Base-by-base conservation (phyloP, 2,888 invertebrate species). In the Octonoba sinensis region DNA sequence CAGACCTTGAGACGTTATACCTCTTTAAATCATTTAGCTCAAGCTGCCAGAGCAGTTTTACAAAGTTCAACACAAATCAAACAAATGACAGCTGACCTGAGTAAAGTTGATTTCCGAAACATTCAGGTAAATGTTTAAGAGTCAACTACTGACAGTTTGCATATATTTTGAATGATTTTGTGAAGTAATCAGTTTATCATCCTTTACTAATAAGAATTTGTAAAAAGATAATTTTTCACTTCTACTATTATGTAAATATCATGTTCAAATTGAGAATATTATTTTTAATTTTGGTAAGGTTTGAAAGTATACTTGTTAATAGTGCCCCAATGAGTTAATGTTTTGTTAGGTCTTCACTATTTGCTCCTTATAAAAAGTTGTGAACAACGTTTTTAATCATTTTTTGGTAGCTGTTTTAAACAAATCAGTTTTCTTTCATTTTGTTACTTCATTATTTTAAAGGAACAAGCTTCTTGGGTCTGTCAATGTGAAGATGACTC, bases 31-130 rank as follows among this genome's bases (percentile, higher is more conserved):
- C 99, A 99, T 90, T 91, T 99, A 87, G 98, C 99, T 84, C 94
- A 95, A 89, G 96, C 97, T 66, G 98, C 98, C 8, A 91, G 98
- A 72, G 97, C 97, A 71, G 98, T 99, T 76, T 92, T 99, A 85
- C 95, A 96, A 89, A 99, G 98, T 90, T 93, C 94, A 85, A 93
- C 94, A 86, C 97, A 98, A 91, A 97, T 98, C 87, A 93, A 93
- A 86, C 96, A 98, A 91, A 99, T 99, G 99, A 90, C 97, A 84
- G 92, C 95, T 27, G 99, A 99, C 90, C 91, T 99, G 86, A 97
- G 96, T 90, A 93, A 97, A 85, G 97, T 99, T 57, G 99, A 99
- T 90, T 98, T 99, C 90, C 94, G 96, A 88, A 97, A 97, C 90
- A 97, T 99, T 16, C 96, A 92, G 89, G 92, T 90, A 85, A 84